phyloP scores from a whole-genome alignment of 2,888 invertebrate species.

The Dryobota labecula region DNA sequence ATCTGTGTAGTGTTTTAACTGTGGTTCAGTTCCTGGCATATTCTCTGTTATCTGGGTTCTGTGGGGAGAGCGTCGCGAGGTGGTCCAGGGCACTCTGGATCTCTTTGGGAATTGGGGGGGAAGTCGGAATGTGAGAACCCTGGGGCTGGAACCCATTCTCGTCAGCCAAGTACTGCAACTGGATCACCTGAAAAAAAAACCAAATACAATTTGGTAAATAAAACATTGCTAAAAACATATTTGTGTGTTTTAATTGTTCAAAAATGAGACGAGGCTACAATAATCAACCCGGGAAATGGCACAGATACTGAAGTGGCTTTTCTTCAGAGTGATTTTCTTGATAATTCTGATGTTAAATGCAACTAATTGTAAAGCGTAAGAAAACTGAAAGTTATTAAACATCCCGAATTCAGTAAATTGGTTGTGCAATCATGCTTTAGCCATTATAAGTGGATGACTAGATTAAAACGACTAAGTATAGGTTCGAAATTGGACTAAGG shows the following conservation, averaged over 20 bases:
- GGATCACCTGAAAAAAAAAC: constrained; percentile 87
- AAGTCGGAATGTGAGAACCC: constrained; percentile 91
- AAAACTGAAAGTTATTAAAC: neutral
- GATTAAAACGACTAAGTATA: neutral
- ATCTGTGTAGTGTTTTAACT: neutral
- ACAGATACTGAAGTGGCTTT: neutral
- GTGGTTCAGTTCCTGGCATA: constrained; percentile 66
- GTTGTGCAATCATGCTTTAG: neutral
- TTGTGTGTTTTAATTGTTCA: neutral
- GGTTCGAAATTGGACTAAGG: neutral
- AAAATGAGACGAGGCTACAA: too few relatives aligned
- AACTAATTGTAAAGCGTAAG: neutral
- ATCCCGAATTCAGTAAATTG: neutral
- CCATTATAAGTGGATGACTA: neutral
- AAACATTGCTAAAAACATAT: neutral
- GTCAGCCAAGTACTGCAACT: constrained; percentile 92
- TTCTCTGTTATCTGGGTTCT: constrained; percentile 73
- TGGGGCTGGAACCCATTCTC: constrained; percentile 94
- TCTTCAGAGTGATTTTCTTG: neutral
- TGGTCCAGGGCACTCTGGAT: constrained; percentile 92
- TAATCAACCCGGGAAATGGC: neutral
- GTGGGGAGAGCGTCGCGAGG: constrained; percentile 91
- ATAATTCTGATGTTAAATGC: neutral
- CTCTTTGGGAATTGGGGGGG: constrained; percentile 93
- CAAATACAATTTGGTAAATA: constrained; percentile 3